Evolutionary conservation across 2,113 vertebrate species (phyloP).

Genomic region (Seriola dumerili): DNA sequence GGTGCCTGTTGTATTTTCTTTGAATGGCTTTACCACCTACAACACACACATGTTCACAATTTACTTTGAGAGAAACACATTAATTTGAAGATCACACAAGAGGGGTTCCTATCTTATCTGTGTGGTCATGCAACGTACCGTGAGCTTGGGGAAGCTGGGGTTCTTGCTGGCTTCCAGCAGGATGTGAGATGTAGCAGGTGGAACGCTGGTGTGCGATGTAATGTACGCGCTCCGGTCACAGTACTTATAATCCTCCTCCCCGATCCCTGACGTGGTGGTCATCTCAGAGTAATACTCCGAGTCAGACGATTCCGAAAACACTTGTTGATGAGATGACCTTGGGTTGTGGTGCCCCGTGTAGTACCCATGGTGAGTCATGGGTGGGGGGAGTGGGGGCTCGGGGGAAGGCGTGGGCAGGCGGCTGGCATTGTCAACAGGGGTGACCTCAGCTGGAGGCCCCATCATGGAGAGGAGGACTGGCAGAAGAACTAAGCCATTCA

Average conservation of each 20-base stretch:
- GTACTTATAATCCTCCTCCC: conserved; percentile 82
- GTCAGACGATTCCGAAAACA: conserved; percentile 87
- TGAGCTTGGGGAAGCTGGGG: conserved; percentile 88
- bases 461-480: conserved; percentile 95
- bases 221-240: conserved; percentile 80
- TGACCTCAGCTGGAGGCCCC: conserved; percentile 93
- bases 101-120: neutral
- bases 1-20: conserved; percentile 74
- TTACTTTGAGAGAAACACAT: conserved; percentile 26
- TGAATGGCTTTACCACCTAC: conserved; percentile 90
- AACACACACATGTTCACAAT: neutral
- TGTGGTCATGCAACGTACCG: conserved; percentile 75
- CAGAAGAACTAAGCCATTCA: conserved; percentile 95
- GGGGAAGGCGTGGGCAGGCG: conserved; percentile 79
- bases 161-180: conserved; percentile 90
- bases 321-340: conserved; percentile 72
- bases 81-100: neutral
- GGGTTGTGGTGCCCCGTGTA: conserved; percentile 81
- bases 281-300: conserved; percentile 88
- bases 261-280: conserved; percentile 85
- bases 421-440: conserved; percentile 75
- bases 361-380: conserved; percentile 86
- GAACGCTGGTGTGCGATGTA: conserved; percentile 64
- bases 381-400: conserved; percentile 77
- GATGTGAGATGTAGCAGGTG: conserved; percentile 82